Evolutionary conservation across 2,113 vertebrate species (phyloP), one percentile per base, ranked within the genome.

Genomic region (Dendropsophus ebraccatus): DNA sequence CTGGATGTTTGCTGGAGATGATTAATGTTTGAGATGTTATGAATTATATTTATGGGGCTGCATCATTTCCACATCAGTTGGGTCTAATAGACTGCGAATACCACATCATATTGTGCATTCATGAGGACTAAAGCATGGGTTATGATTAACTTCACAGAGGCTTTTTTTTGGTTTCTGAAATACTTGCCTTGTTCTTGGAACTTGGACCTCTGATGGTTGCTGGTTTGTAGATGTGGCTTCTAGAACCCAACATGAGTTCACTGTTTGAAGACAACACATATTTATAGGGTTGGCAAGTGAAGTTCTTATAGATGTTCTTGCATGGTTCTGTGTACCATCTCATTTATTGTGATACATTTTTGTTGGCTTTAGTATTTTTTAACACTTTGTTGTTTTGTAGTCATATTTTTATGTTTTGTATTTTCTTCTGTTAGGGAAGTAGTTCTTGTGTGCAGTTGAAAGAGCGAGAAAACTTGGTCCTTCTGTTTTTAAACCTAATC

Each of bases 61-160:
- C 77, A 80, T 80, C 54, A 80, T 80, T 80, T 80, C 77, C 77
- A 80, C 77, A 80, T 80, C 77, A 80, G 54, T 80, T 80, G 77
- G 56, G 54, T 80, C 54, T 80, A n/a, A 41, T 41, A 41, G 77
- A 41, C 54, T 41, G 52, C n/a, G 77, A 62, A 80, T 80, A 80
- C 77, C 77, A 80, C 77, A 80, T 80, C 77, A 45, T 80, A 80
- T 80, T 80, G 54, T 80, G 56, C 54, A 62, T 80, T 80, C 54
- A 62, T 79, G 52, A 79, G 28, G n/a, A 11, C 30, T 56, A 79
- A 37, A 79, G 54, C 77, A 37, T 80, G 77, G 77, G 77, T 60
- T 80, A 80, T 80, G 77, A 80, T 80, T 80, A 80, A 80, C 77
- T 80, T 80, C 77, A 80, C 11, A 80, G 56, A 80, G 13, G 32